Base-by-base conservation (phyloP, 1,140 invertebrate genomes). In the Drosophila kanapiae region DNA sequence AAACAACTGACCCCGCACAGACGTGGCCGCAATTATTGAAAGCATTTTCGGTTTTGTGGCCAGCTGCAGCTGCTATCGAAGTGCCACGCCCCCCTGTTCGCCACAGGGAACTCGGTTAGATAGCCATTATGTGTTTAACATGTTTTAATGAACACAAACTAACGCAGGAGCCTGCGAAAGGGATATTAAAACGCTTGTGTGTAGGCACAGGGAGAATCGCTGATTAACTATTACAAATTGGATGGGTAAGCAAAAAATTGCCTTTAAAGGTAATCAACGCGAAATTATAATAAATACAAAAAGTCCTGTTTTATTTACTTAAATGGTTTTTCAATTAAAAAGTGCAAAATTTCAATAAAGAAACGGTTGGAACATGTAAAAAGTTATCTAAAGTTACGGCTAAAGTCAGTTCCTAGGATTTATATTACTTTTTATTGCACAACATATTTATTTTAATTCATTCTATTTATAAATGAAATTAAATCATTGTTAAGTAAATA, bases 101-200 rank as follows among this genome's bases (percentile, higher is more conserved):
- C 59, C 64, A 40, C 57, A 76, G 58, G 16, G 59, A 60, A 75
- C 63, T 81, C 72, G 60, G 59, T 70, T 76, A 81, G 78, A 65
- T 78, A 80, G 82, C 78, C 58, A 78, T 82, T 86, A 86, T 77
- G 71, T 75, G 82, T 70, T 86, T 67, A 82, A 69, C 82, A 82
- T 71, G 80, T 86, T 88, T 87, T 88, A 87, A 87, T 87, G 82
- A 87, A 87, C 83, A 60, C 58, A 80, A 65, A 74, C 67, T 64
- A 76, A 43, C 45, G 43, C 31, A 65, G 18, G 53, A 68, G 29
- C 54, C 42, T n/a, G 43, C 35, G 38, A 42, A 53, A 54, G 53
- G 53, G 23, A 59, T 47, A 43, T 35, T 23, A 14, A 61, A 16
- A 29, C 33, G n/a, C 6, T 54, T 42, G 40, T 23, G 33, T 37